Percentiles rank a stretch among this genome's conserved stretches.
phyloP scores from a whole-genome alignment of 30 jellyfish, hydroid and myxozoan species.

The Pelagia noctiluca region DNA sequence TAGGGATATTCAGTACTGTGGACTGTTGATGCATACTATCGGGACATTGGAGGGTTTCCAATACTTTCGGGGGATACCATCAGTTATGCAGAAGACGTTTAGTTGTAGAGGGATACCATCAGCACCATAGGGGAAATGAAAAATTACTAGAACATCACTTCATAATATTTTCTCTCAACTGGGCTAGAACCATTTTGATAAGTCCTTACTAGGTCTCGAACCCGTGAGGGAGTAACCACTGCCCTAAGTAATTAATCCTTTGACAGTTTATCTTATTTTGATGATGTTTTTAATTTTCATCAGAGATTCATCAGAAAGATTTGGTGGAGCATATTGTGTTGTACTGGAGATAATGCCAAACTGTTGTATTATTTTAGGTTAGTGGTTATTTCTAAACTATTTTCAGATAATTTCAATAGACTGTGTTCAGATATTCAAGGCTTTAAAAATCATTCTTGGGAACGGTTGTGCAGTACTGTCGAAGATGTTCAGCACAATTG shows the following conservation, averaged over 20 bases:
- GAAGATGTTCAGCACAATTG: neutral
- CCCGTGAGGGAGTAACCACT: too few relatives aligned
- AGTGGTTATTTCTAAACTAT: neutral
- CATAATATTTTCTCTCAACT: neutral
- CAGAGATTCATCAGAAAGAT: conserved; percentile 93
- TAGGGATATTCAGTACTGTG: too few relatives aligned
- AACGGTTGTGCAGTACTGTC: neutral
- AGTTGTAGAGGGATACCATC: neutral
- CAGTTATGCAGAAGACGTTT: neutral
- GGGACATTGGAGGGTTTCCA: neutral
- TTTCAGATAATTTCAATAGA: neutral
- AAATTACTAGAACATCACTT: too few relatives aligned
- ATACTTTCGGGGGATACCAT: neutral
- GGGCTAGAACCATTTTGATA: neutral
- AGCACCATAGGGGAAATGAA: neutral
- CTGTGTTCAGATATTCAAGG: neutral
- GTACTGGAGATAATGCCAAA: conserved; percentile 82
- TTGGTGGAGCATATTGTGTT: conserved; percentile 93
- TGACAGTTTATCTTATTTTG: conserved; percentile 10
- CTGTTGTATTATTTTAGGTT: conserved; percentile 70
- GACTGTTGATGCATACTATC: neutral
- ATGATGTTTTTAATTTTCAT: neutral
- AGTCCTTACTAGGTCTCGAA: too few relatives aligned
- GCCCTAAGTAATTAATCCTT: too few relatives aligned
- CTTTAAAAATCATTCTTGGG: neutral